Base-by-base conservation (phyloP, 2,113 vertebrate species). In the Perca flavescens region DNA sequence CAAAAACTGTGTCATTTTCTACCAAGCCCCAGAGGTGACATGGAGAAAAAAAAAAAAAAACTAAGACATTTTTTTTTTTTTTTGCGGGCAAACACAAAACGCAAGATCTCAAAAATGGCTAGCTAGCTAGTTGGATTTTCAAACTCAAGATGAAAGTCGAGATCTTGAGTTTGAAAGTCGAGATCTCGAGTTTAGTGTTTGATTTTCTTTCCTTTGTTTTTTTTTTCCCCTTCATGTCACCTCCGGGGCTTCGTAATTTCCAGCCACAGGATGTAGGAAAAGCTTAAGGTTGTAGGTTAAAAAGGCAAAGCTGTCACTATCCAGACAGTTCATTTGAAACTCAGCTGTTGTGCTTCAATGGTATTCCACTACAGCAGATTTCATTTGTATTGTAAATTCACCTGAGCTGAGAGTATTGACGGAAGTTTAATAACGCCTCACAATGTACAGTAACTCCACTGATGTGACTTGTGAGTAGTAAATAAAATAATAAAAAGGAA, bases 401-500 rank as follows among this genome's bases (percentile, higher is more conserved):
- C 79, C 61, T 85, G 73, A 78, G 62, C 61, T 28, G 28, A 70
- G 21, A 74, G 28, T 61, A 77, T 50, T 46, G 58, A 34, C 61
- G 52, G 5, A 69, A 65, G 17, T 83, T 80, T 75, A 80, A 83
- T 88, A 73, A 85, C 62, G 76, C 56, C 46, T 17, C 17, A 53
- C 40, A 72, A 74, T 77, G 79, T 67, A 64, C 57, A 43, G 40
- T 2, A 11, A 43, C 56, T 62, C n/a, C 46, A 60, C 12, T 70
- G 74, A 80, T 82, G 63, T 47, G 68, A 57, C 62, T 49, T n/a
- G 57, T 83, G 69, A 70, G 19, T 74, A 57, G 86, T 82, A 77
- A 77, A 85, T 77, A 79, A 79, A 64, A 78, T 69, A 70, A 77
- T 19, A 82, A 86, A 86, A 83, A 13, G 28, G 22, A 70, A 49